Base-by-base conservation (phyloP, 2,888 invertebrate species). In the Cerastis leucographa region DNA sequence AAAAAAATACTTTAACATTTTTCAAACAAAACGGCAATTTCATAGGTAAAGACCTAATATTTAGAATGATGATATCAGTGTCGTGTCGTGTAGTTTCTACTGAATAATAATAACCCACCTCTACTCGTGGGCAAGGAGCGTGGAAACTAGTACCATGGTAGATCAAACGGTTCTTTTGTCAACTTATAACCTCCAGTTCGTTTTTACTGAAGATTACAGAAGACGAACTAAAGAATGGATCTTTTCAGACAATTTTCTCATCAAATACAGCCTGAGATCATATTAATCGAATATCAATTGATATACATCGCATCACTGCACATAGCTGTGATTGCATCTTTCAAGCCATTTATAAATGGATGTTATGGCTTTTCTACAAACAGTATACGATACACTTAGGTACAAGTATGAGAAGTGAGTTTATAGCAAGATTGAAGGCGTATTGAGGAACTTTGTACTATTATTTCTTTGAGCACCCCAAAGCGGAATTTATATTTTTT, bases 41-140 rank as follows among this genome's bases (percentile, higher is more conserved):
- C n/a, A n/a, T n/a, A n/a, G n/a, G n/a, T n/a, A n/a, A n/a, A n/a
- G n/a, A n/a, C n/a, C n/a, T n/a, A n/a, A n/a, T n/a, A 83, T 81
- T 84, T 84, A 83, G 70, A 76, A 46, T 72, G 76, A 61, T 83
- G 84, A 84, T 84, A 71, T 84, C 84, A 73, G 69, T 56, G 74
- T 42, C 22, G 68, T 76, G 72, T 72, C 76, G 69, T 73, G 62
- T 73, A 44, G 62, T 76, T 70, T 84, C 72, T 59, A 67, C 72
- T 73, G 72, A 83, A 80, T 80, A 84, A 80, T 80, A 80, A 78
- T 74, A 78, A 83, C 19, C 66, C 19, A 51, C 49, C 70, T 70
- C 51, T 74, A 22, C 17, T 40, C 56, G 54, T 66, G 46, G 46
- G 77, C 80, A 78, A 78, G 61, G 61, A 72, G 72, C 67, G 68